These are phyloP conservation scores for Urechis unicinctus DNA, from an alignment of 2,888 invertebrate species.

Conservation along the genomic window DNA sequence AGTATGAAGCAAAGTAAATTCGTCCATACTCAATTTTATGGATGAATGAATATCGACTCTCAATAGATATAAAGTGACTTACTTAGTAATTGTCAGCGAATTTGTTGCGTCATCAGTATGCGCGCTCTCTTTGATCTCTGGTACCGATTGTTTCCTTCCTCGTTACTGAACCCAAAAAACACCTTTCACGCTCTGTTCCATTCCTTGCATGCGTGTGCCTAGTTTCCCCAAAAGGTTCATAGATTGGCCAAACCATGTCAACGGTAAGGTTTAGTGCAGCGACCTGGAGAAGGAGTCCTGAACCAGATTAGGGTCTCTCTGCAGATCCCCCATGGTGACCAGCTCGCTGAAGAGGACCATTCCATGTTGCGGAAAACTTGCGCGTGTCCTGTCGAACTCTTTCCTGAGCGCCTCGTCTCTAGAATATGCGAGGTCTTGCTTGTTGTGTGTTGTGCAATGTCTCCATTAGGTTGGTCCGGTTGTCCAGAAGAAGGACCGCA, in stretches of 20 bases:
- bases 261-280: conserved; percentile 46
- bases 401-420: conserved; percentile 69
- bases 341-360: conserved; percentile 72
- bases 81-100: neutral
- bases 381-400: conserved; percentile 78
- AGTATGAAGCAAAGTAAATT: neutral
- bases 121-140: conserved; percentile 2
- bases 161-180: conserved; percentile 79
- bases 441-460: conserved; percentile 78
- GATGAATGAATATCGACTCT: neutral
- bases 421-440: conserved; percentile 79
- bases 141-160: conserved; percentile 57
- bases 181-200: conserved; percentile 75
- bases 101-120: neutral
- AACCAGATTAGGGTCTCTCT: conserved; percentile 47
- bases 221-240: conserved; percentile 80
- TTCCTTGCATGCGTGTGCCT: conserved; percentile 75
- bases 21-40: neutral
- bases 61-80: too few species aligned
- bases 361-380: conserved; percentile 87
- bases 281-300: conserved; percentile 41
- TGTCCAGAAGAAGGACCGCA: conserved; percentile 92
- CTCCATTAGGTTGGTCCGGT: conserved; percentile 77
- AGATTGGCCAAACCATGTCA: conserved; percentile 66
- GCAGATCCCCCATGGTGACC: conserved; percentile 54